Evolutionary conservation across 2,888 invertebrate species (phyloP), one percentile per base, ranked within the genome.

Genomic region (Campoletis raptor): DNA sequence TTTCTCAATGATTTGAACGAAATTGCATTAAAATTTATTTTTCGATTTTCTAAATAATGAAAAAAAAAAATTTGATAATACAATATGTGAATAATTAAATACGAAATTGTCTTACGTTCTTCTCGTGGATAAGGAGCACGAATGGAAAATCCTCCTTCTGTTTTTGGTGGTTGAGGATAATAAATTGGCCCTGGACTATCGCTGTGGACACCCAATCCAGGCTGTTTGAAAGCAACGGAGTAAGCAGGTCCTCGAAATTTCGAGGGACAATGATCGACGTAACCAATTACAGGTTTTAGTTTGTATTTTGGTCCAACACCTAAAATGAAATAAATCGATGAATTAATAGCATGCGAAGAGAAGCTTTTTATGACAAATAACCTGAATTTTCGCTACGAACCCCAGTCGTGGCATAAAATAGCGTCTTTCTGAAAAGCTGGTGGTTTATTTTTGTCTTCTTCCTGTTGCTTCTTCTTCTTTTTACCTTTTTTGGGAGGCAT

Each of bases 251-350:
- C 95, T 86, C 96, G 95, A 91, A 95, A 94, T 73, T 95, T 95
- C 8, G 96, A 95, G 12, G 95, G 94, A 93, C 97, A 97, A 94
- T 97, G 97, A 21, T 94, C 90, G 8, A 94, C 92, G 93, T 94
- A 96, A 1, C 97, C 97, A n/a, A 96, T 95, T 8, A 96, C 95
- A 1, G 96, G 94, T 18, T 96, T 96, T 79, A 97, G 94, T 91
- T 92, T 88, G 94, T 97, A 96, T 52, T 91, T 90, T 24, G 97
- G 96, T 0, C 97, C 97, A 67, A 97, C 97, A 78, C 88, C 93
- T 92, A 37, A 61, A 67, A 40, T 21, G 7, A 40, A 40, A 40
- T 15, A 10, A 12, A 37, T 37, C 1, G 42, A 37, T 8, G 24
- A 67, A 21, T n/a, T 18, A 48, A 2, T 15, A 30, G 12, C 30